Base-by-base conservation (phyloP, 1,140 invertebrate species). In the Pemphigus obesinymphae region DNA sequence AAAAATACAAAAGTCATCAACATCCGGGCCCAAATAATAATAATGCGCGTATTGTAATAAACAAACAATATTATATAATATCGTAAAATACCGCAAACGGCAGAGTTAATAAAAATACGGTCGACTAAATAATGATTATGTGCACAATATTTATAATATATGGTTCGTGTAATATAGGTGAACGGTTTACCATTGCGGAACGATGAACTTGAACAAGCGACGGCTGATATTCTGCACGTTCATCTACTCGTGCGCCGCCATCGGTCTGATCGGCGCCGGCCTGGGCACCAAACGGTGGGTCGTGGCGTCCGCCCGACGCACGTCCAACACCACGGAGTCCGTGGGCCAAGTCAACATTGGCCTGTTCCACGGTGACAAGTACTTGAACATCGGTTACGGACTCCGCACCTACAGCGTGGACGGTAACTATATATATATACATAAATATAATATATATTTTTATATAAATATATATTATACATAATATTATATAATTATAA, bases 271-370 rank as follows among this genome's bases (percentile, higher is more conserved):
- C 2, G 91, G 94, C 17, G 93, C 93, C 15, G 93, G 94, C 37
- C 87, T 97, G 81, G 94, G 93, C 0, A 97, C 95, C 0, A 93
- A 95, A 84, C 91, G 94, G 84, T 98, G 96, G 96, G 91, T 96
- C 1, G 91, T 92, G 43, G 93, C 95, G 0, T 89, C 88, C 82
- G 93, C 95, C 2, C 90, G 90, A 66, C 87, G 92, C 82, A 89
- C 89, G 0, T 53, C 73, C 0, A 93, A 93, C 86, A 90, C 92
- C 0, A 85, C 88, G 83, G 90, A 92, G 84, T 94, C 93, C 58
- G 92, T 92, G 68, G 95, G 94, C 3, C 89, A 90, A 83, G 90
- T 97, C 58, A 90, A 93, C 85, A 94, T 96, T 85, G 95, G 95
- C 0, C 88, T 97, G 0, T 94, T 97, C 85, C 90, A 93, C 83